These are phyloP conservation scores for Ispidina lecontei DNA, from an alignment of 2,797 vertebrate genomes.

Conservation along the genomic window DNA sequence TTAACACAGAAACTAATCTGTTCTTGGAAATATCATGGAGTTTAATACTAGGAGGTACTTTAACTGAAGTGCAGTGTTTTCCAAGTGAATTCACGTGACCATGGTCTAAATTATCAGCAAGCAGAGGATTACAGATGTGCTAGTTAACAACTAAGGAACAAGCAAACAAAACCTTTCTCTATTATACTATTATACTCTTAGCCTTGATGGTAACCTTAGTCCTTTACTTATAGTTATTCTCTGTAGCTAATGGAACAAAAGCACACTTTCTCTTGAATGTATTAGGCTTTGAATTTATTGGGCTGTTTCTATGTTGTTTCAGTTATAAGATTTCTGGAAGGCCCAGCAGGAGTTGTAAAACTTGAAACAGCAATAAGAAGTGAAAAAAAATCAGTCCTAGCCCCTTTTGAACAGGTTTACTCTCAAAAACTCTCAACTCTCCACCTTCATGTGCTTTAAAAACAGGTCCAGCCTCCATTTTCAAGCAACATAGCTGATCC, in stretches of 20 bases:
- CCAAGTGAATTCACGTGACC: background rate
- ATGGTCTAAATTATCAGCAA: background rate
- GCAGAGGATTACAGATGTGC: background rate
- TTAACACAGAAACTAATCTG: background rate
- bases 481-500: background rate
- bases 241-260: background rate
- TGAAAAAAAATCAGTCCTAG: background rate
- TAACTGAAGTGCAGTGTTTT: background rate
- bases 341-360: background rate
- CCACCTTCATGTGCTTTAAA: background rate
- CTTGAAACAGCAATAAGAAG: background rate
- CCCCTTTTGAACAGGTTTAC: background rate
- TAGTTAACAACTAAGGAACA: background rate
- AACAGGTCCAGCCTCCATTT: background rate
- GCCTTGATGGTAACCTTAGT: background rate
- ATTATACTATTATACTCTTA: background rate
- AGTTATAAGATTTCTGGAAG: background rate
- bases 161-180: background rate
- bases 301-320: background rate
- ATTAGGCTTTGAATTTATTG: background rate
- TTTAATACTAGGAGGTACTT: background rate
- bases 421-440: background rate
- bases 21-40: conserved; percentile 17
- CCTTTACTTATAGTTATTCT: background rate
- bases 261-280: background rate